A percentile compares a stretch with the other conserved stretches of the same genome.
Conservation (phyloP, 1,140 invertebrate genomes). For the Holcopasites calliopsidis region DNA sequence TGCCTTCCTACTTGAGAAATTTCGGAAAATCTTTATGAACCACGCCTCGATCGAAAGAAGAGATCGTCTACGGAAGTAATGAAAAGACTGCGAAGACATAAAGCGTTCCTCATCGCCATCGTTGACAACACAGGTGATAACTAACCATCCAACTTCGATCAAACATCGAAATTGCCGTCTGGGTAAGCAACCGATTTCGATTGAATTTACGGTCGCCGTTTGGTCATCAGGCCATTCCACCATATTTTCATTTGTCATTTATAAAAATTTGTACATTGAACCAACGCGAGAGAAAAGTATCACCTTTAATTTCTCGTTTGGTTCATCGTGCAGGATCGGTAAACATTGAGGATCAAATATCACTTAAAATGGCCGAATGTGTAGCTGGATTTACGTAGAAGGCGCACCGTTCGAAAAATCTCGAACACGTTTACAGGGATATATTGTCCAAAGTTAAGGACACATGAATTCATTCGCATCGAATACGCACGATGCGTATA, state of each 20-base stretch:
- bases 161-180: background rate
- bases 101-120: background rate
- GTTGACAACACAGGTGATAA: background rate
- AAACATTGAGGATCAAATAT: background rate
- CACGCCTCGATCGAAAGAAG: background rate
- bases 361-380: background rate
- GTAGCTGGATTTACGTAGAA: background rate
- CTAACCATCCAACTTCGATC: background rate
- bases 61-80: background rate
- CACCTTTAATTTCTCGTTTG: background rate
- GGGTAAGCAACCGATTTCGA: background rate
- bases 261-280: background rate
- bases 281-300: too few relatives aligned
- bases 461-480: constrained; percentile 1
- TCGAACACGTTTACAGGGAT: background rate
- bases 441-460: background rate
- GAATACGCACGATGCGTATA: constrained; percentile 1
- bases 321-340: background rate
- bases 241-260: too few relatives aligned
- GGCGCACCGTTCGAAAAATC: background rate
- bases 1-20: background rate
- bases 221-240: too few relatives aligned
- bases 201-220: too few relatives aligned
- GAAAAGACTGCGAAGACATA: too few relatives aligned
- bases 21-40: background rate